phyloP scores from a whole-genome alignment of 2,888 invertebrate genomes.

The Platerodrilus igneus region DNA sequence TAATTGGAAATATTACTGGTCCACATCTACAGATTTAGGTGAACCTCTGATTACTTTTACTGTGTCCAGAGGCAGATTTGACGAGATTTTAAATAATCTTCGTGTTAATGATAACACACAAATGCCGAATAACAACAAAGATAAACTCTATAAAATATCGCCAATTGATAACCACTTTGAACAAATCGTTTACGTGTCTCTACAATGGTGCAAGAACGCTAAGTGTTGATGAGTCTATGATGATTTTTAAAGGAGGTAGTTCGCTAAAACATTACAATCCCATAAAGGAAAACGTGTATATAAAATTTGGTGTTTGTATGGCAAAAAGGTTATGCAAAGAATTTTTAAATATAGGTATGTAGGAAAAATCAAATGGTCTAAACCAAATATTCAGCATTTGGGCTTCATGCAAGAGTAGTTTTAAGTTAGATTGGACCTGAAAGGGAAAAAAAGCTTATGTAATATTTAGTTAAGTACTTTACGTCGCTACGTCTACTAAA shows the following conservation, averaged over 20 bases:
- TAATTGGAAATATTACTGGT: constrained; percentile 8
- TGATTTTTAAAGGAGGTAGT: not conserved
- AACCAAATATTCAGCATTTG: no score
- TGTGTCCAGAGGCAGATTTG: constrained; percentile 7
- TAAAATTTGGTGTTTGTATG: constrained; percentile 5
- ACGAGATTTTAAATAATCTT: not conserved
- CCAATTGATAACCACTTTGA: constrained; percentile 5
- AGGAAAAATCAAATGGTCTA: no score
- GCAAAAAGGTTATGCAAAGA: no score
- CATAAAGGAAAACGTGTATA: constrained; percentile 1
- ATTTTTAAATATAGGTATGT: no score
- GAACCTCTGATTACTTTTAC: not conserved
- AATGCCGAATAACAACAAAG: not conserved
- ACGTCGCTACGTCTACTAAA: constrained; percentile 20
- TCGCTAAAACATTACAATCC: not conserved
- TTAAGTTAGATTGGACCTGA: constrained; percentile 12
- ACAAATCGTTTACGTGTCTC: constrained; percentile 6
- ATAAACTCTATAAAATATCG: constrained; percentile 1
- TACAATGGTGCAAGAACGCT: not conserved
- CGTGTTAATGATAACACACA: constrained; percentile 6
- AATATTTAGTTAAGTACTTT: constrained; percentile 20
- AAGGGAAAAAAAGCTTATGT: constrained; percentile 5
- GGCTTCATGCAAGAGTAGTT: constrained; percentile 17
- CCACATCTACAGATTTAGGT: not conserved
- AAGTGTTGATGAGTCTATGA: not conserved